Evolutionary conservation across 2,888 invertebrate species (phyloP), one percentile per base, ranked within the genome.

Genomic region (Brenthis daphne): DNA sequence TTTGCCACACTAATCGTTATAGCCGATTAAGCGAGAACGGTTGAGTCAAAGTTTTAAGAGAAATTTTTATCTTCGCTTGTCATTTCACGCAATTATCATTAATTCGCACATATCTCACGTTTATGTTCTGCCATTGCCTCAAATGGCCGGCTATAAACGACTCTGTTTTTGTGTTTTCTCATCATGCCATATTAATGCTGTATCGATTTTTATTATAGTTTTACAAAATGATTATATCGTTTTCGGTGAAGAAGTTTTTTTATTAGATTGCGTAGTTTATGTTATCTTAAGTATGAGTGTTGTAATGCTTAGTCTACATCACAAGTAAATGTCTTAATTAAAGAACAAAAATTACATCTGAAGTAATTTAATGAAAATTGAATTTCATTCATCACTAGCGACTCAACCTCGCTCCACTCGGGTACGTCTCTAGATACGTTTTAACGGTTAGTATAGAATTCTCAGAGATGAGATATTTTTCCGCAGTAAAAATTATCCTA

Each of bases 51-150:
- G 85, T 83, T 82, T 81, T 80, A 82, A 81, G 83, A 85, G 87
- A 87, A 86, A 85, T 86, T 89, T 89, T 91, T 88, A 90, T 88
- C 83, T 85, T 79, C 84, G 82, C 76, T 81, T 83, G 87, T 90
- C 87, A 91, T 92, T 92, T 92, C 91, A 92, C 89, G 92, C 86
- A 80, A 89, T 90, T 87, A 87, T 82, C 83, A 81, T 88, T 88
- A 86, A 89, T 89, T 88, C 85, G 83, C 83, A 82, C 85, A 81
- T 87, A 73, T 64, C 69, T 74, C 70, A 67, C 67, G 58, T 70
- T 73, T 65, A 67, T 70, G 64, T 55, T 54, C 48, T 29, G 54
- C 65, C 67, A 72, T 65, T 58, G 20, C 63, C 65, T 64, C 53
- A 60, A 50, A 56, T 57, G 57, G 51, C 61, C 57, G 33, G 43